Percentiles rank a stretch among this genome's conserved stretches.
Conservation (phyloP, 2,113 vertebrate genomes). For the Hippocampus abdominalis region DNA sequence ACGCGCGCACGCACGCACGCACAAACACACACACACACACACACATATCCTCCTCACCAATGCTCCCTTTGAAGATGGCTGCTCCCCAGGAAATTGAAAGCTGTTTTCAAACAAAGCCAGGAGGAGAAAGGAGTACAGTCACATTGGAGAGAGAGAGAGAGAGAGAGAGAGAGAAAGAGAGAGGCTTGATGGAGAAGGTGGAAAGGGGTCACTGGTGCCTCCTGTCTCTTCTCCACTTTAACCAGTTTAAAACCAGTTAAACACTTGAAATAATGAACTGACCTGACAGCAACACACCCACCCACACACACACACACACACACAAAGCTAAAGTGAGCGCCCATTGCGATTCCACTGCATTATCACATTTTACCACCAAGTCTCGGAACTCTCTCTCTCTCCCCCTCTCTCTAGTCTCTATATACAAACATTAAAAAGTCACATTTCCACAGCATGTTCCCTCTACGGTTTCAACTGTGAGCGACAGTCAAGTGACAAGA, state of each 20-base stretch:
- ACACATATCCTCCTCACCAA: constrained; percentile 29
- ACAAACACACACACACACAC: neutral
- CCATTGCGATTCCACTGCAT: no score
- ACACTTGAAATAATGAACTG: neutral
- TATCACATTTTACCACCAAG: no score
- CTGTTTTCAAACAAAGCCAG: constrained; percentile 69
- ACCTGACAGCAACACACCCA: neutral
- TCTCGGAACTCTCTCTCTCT: no score
- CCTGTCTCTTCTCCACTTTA: neutral
- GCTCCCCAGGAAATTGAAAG: constrained; percentile 76
- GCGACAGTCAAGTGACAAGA: neutral
- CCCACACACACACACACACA: no score
- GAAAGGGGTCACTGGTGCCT: neutral
- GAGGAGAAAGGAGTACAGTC: constrained; percentile 33
- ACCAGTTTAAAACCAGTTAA: neutral
- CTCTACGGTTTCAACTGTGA: neutral
- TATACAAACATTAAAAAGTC: neutral
- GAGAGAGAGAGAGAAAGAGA: constrained; percentile 14
- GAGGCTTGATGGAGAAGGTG: constrained; percentile 29
- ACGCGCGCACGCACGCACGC: neutral
- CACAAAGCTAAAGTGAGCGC: no score
- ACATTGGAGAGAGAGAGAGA: constrained; percentile 17
- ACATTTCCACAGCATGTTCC: neutral
- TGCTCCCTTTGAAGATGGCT: constrained; percentile 63
- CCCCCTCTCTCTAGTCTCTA: no score